These are phyloP conservation scores for Liodrosophila aerea DNA, from an alignment of 2,888 invertebrate species.

Conservation along the genomic window DNA sequence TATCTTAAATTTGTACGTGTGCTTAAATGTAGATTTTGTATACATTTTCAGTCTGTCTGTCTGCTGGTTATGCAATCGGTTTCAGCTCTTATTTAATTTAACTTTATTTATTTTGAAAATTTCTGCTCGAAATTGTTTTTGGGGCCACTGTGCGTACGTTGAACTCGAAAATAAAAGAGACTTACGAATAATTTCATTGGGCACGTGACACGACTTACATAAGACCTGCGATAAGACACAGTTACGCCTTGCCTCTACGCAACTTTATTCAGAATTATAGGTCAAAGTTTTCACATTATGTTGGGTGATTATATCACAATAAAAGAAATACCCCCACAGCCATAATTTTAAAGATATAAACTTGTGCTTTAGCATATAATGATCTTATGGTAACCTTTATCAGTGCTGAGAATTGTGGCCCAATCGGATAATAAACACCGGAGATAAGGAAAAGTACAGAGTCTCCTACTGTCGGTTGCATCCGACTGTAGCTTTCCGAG, in stretches of 20 bases:
- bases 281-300: too few species aligned
- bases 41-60: slow-evolving; percentile 28
- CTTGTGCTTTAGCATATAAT: too few species aligned
- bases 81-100: slow-evolving; percentile 33
- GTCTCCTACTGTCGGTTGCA: too few species aligned
- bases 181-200: not conserved
- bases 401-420: too few species aligned
- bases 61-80: slow-evolving; percentile 37
- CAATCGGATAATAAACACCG: too few species aligned
- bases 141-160: slow-evolving; percentile 13
- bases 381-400: too few species aligned
- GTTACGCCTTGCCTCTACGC: too few species aligned
- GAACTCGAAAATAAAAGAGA: slow-evolving; percentile 21
- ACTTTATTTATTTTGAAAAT: slow-evolving; percentile 21
- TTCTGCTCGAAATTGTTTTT: slow-evolving; percentile 23
- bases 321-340: too few species aligned
- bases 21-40: slow-evolving; percentile 45
- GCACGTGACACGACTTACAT: slow-evolving; percentile 21
- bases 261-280: not conserved
- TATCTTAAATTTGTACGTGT: slow-evolving; percentile 45
- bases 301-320: too few species aligned
- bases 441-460: too few species aligned
- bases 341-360: too few species aligned
- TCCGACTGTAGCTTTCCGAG: too few species aligned
- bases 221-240: not conserved